Evolutionary conservation across 2,797 vertebrate species (phyloP), one percentile per base, ranked within the genome.

Genomic region (Alosa sapidissima): DNA sequence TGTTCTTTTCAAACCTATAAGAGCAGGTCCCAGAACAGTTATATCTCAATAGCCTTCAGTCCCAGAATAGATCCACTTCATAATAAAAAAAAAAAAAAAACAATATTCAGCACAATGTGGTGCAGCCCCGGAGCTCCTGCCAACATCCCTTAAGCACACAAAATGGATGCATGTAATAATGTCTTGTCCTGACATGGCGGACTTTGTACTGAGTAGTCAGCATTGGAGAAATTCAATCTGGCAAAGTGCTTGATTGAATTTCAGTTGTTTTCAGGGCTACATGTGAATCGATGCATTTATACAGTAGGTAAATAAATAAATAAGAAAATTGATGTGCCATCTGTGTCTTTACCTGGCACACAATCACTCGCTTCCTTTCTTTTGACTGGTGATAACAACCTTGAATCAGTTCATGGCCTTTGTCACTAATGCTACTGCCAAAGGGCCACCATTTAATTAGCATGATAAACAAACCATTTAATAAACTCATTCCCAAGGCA

Each of bases 101-200:
- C 41, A 47, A 45, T 19, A 78, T 72, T 72, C 72, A 78, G 72
- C 72, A 47, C 36, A 78, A 78, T 78, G 28, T 8, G 19, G 1
- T 47, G 72, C 36, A 8, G 16, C 72, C 41, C 72, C 6, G 41
- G 8, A 45, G 41, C 72, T 47, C 16, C 72, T 78, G 72, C 36
- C 72, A 78, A 47, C 72, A 78, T 19, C 72, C 19, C 72, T 78
- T 78, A 45, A 78, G 36, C 72, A 47, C 72, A 47, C 41, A 45
- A 47, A 78, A 78, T 78, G 36, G 72, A 78, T 47, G 72, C 72
- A 47, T 78, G 72, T 47, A 78, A 45, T 75, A 75, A 45, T 78
- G 72, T 78, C 72, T 78, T 78, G 72, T 78, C 72, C 72, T 45
- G 72, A 78, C 72, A 78, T 78, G 72, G 72, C 45, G 41, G 36